Percentiles rank a stretch among this genome's conserved stretches.
phyloP scores from a whole-genome alignment of 2,113 vertebrate species.

The Phyllopteryx taeniolatus region DNA sequence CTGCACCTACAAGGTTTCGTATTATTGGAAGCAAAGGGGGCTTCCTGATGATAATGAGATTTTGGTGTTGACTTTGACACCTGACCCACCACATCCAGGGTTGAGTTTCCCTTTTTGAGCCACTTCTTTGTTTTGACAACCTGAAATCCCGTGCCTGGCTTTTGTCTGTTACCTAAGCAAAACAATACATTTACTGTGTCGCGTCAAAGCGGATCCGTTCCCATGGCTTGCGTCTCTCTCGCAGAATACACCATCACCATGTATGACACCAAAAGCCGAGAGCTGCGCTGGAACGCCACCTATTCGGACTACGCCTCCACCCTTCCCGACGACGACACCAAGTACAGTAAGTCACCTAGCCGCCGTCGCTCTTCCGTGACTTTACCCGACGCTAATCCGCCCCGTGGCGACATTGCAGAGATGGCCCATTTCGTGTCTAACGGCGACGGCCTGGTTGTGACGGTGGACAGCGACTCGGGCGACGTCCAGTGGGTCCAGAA shows the following conservation, averaged over 20 bases:
- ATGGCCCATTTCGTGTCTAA: constrained; percentile 98
- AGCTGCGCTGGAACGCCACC: constrained; percentile 97
- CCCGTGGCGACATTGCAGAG: constrained; percentile 65
- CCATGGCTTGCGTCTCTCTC: constrained; percentile 20
- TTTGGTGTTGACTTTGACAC: constrained; percentile 15
- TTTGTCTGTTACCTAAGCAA: constrained; percentile 16
- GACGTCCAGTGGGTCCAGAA: constrained; percentile 96
- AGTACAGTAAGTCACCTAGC: constrained; percentile 82
- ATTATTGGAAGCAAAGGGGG: background rate
- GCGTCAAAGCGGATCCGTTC: background rate
- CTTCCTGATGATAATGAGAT: background rate
- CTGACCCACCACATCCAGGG: background rate
- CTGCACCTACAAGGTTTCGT: constrained; percentile 11
- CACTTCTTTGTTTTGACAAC: background rate
- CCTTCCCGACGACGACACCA: constrained; percentile 85
- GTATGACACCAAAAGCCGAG: constrained; percentile 96
- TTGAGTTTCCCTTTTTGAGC: constrained; percentile 11
- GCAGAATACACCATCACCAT: constrained; percentile 98
- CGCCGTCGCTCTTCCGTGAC: background rate
- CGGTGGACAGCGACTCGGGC: constrained; percentile 91
- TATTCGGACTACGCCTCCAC: constrained; percentile 96
- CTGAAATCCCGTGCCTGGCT: background rate
- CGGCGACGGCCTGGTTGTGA: constrained; percentile 95
- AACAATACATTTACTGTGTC: background rate
- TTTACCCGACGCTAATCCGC: background rate